A percentile compares a stretch with the other conserved stretches of the same genome.
phyloP scores from a whole-genome alignment of 2,888 invertebrate genomes.

The Rhagonycha fulva region DNA sequence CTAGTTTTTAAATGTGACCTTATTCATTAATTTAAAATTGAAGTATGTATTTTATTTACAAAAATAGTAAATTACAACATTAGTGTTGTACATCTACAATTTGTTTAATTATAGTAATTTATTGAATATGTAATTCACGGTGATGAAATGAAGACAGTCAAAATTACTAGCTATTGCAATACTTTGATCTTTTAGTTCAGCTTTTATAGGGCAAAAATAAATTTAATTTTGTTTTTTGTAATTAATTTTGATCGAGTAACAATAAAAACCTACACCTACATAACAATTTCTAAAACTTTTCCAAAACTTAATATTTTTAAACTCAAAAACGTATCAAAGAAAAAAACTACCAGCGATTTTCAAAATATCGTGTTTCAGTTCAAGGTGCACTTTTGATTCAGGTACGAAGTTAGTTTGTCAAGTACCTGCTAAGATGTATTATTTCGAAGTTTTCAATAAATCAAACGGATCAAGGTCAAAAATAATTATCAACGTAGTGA shows the following conservation, averaged over 20 bases:
- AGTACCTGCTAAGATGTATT: not conserved
- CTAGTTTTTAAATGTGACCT: not conserved
- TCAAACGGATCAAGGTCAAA: not conserved
- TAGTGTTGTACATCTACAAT: not conserved
- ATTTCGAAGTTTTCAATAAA: not conserved
- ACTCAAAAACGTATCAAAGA: not conserved
- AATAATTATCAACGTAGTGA: not conserved
- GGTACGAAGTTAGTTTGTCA: not conserved
- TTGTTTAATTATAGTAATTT: not conserved
- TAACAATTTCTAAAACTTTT: too few relatives aligned
- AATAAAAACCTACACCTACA: too few relatives aligned
- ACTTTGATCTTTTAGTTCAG: not conserved
- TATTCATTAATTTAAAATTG: not conserved
- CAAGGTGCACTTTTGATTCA: not conserved
- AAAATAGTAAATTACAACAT: not conserved
- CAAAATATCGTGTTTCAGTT: not conserved
- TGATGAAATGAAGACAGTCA: not conserved
- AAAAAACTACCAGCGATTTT: not conserved
- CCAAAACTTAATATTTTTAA: not conserved
- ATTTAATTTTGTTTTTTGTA: too few relatives aligned
- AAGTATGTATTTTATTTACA: not conserved
- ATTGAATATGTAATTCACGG: not conserved
- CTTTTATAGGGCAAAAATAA: not conserved
- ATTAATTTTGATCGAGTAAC: too few relatives aligned
- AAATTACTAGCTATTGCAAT: not conserved